Base-by-base conservation (phyloP, 2,888 invertebrate species). In the Labia minor region DNA sequence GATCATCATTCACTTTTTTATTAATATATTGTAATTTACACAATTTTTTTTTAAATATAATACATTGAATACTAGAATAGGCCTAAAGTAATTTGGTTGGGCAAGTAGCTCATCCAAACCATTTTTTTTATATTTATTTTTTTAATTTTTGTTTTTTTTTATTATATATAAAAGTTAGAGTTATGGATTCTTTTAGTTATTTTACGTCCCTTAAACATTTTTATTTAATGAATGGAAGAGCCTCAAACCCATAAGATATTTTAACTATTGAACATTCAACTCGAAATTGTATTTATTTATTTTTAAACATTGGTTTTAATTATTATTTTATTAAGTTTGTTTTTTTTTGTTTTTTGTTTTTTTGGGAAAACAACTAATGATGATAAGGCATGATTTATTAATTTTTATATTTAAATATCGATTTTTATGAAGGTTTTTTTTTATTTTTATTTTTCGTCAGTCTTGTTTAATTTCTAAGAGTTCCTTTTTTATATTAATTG, bases 241-340 rank as follows among this genome's bases (percentile, higher is more conserved):
- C 26, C 8, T 26, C 26, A 26, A 26, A 26, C 26, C 26, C 26
- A 26, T 6, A 3, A 26, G 8, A 26, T 8, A 26, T 8, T 26
- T 6, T 26, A 26, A 26, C 26, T 26, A 26, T 26, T 26, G 3
- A 26, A 26, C 26, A 26, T 26, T 26, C 26, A 26, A 26, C 3
- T 26, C 26, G 26, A 26, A 26, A 26, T 26, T 6, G 26, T 26
- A 26, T 26, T 26, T n/a, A n/a, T n/a, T n/a, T n/a, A n/a, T 75
- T 73, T 73, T 74, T 73, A 74, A 72, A 76, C 62, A 73, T 72
- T 72, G 66, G n/a, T 67, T 67, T 66, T 65, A 67, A 61, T 64
- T 68, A 65, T 68, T 69, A 67, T 68, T 73, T 72, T 72, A 71
- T 70, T 72, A 72, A n/a, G n/a, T n/a, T n/a, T n/a, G n/a, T n/a